Conservation (phyloP, 2,797 vertebrate species). For the Lagothrix lagotricha region DNA sequence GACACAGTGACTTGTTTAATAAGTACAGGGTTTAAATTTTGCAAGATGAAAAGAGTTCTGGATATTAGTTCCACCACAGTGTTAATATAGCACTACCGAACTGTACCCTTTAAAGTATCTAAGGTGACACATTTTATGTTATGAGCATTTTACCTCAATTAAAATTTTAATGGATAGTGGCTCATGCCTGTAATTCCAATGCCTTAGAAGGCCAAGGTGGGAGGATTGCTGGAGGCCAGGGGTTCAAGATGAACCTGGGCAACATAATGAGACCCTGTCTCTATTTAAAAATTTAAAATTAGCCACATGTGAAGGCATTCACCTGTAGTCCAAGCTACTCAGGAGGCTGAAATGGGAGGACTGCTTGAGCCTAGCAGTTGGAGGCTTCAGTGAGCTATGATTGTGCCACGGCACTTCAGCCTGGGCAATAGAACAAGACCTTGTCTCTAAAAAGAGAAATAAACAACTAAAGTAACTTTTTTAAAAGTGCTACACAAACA, state of each 20-base stretch:
- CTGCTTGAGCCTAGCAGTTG: not conserved
- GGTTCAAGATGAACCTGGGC: not conserved
- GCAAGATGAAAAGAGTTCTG: not conserved
- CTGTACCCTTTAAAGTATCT: not conserved
- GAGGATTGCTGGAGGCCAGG: not conserved
- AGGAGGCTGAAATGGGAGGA: not conserved
- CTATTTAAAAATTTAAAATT: not conserved
- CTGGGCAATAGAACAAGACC: not conserved
- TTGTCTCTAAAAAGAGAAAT: not conserved
- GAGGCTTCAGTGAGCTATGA: not conserved
- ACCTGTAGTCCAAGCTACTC: not conserved
- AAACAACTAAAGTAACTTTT: not conserved
- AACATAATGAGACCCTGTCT: not conserved
- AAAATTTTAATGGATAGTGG: not conserved
- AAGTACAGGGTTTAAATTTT: not conserved
- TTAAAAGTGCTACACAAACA: not conserved
- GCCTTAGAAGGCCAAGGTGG: not conserved
- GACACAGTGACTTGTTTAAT: not conserved
- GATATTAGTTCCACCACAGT: not conserved
- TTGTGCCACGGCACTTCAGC: not conserved
- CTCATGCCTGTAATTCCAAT: not conserved
- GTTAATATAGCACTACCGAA: not conserved
- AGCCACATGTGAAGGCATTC: not conserved
- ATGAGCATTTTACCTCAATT: not conserved
- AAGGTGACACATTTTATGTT: not conserved